Base-by-base conservation (phyloP, 2,113 vertebrate genomes). In the Percina caprodes region DNA sequence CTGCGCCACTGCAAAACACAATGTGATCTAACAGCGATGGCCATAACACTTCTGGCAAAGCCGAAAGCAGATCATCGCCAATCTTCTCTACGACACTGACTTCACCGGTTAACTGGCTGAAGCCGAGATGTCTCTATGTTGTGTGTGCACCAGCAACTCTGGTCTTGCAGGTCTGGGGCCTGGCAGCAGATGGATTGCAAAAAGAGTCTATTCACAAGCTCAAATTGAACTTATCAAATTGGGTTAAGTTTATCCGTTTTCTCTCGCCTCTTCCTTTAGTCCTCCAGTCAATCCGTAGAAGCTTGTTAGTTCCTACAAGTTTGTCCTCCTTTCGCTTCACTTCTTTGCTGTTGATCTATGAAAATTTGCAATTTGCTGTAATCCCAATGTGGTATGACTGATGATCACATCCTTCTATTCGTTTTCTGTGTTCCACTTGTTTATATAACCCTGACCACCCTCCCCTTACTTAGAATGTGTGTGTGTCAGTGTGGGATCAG, bases 391-490 rank as follows among this genome's bases (percentile, higher is more conserved):
- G 48, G 59, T 54, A 82, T 49, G 56, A 55, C 4, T 24, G 70
- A 35, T 73, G 63, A 80, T 87, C 85, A 68, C 79, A 61, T 86
- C 79, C 88, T 71, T 70, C 81, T 74, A 30, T 77, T 73, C 21
- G 74, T 86, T 87, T 74, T 80, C 71, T 75, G 86, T 63, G 70
- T 70, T 76, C 48, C 54, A 67, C 86, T 84, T 84, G 87, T 89
- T 94, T 95, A 93, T 93, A 94, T 94, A 94, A 90, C 90, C 84
- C 86, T 54, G 35, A 46, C 49, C 69, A 60, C 67, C 91, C 89
- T 86, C 90, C 83, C 84, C 77, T 74, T 48, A 54, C 79, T 81
- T 66, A 82, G 51, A 80, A 65, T 86, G 83, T 60, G 89, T 79
- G 66, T 72, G 73, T 77, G 88, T 82, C 80, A 80, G 82, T 78